phyloP scores from a whole-genome alignment of 2,888 invertebrate species.

The Synergus gifuensis region DNA sequence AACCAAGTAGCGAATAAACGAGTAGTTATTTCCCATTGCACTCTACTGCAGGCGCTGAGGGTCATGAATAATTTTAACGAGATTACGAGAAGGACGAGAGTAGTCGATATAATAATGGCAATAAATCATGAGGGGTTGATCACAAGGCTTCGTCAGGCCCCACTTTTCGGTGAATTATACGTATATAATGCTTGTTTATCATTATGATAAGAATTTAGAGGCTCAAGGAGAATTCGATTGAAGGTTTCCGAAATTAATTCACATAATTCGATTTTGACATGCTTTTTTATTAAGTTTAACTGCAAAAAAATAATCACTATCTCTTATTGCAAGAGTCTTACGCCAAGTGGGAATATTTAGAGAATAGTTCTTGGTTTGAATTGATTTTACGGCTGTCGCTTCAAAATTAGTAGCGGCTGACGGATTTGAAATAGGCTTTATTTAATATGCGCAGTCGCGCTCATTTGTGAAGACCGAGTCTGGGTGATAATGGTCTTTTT shows the following conservation, averaged over 20 bases:
- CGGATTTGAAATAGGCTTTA: slow-evolving; percentile 11
- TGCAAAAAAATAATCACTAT: not conserved
- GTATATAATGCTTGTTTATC: slow-evolving; percentile 13
- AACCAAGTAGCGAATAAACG: slow-evolving; percentile 32
- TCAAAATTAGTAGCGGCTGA: slow-evolving; percentile 8
- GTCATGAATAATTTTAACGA: slow-evolving; percentile 23
- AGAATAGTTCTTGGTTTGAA: not conserved
- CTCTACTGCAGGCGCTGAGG: slow-evolving; percentile 11
- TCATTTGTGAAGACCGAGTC: slow-evolving; percentile 8
- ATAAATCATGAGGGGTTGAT: slow-evolving; percentile 3
- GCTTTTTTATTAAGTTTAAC: no score
- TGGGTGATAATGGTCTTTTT: not conserved
- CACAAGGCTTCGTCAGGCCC: slow-evolving; percentile 10
- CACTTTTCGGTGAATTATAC: slow-evolving; percentile 9
- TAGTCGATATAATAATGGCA: slow-evolving; percentile 13
- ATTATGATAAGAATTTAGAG: not conserved
- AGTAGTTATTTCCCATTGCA: slow-evolving; percentile 7
- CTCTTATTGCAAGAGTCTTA: not conserved
- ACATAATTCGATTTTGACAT: no score
- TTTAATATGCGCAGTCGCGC: slow-evolving; percentile 5
- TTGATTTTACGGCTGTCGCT: slow-evolving; percentile 8
- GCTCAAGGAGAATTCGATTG: not conserved
- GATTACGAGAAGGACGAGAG: slow-evolving; percentile 20
- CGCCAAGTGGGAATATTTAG: not conserved
- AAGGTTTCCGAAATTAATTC: not conserved